Percentiles rank a stretch among this genome's conserved stretches.
phyloP scores from a whole-genome alignment of 2,888 invertebrate genomes.

The Lepidocyrtoides sp. region DNA sequence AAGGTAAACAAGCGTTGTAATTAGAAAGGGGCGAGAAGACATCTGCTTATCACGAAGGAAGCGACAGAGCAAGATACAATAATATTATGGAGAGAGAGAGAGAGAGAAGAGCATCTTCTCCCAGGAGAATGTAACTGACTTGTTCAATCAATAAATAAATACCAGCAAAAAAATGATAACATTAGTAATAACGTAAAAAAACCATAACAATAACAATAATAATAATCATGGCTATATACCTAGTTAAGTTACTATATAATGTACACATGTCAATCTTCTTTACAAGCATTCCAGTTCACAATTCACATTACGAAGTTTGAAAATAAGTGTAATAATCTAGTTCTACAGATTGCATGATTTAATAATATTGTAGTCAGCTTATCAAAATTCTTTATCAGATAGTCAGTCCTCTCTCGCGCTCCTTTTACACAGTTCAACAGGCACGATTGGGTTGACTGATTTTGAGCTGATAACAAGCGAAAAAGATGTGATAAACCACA shows the following conservation, averaged over 20 bases:
- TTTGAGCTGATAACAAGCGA: slow-evolving; percentile 27
- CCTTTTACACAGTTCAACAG: slow-evolving; percentile 49
- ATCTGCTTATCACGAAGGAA: slow-evolving; percentile 62
- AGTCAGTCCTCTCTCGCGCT: too few relatives aligned
- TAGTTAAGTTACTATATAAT: too few relatives aligned
- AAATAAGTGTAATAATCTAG: slow-evolving; percentile 5
- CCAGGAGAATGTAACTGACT: slow-evolving; percentile 3
- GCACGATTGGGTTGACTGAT: slow-evolving; percentile 32
- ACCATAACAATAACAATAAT: slow-evolving; percentile 29
- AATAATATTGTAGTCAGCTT: not conserved
- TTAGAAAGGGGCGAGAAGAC: slow-evolving; percentile 80
- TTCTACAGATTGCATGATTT: not conserved
- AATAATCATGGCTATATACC: not conserved
- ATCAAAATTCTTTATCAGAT: slow-evolving; percentile 29
- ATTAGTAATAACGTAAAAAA: not conserved
- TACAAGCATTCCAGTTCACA: slow-evolving; percentile 17
- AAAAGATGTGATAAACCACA: slow-evolving; percentile 39
- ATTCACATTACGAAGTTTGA: not conserved
- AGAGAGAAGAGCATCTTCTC: not conserved
- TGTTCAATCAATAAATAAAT: slow-evolving; percentile 36
- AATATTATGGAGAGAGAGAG: not conserved
- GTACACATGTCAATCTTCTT: slow-evolving; percentile 14
- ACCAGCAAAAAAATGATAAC: slow-evolving; percentile 22
- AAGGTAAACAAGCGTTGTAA: slow-evolving; percentile 78
- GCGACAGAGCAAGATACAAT: slow-evolving; percentile 29